Evolutionary conservation across 2,113 vertebrate species (phyloP).

Genomic region (Actenoides hombroni): DNA sequence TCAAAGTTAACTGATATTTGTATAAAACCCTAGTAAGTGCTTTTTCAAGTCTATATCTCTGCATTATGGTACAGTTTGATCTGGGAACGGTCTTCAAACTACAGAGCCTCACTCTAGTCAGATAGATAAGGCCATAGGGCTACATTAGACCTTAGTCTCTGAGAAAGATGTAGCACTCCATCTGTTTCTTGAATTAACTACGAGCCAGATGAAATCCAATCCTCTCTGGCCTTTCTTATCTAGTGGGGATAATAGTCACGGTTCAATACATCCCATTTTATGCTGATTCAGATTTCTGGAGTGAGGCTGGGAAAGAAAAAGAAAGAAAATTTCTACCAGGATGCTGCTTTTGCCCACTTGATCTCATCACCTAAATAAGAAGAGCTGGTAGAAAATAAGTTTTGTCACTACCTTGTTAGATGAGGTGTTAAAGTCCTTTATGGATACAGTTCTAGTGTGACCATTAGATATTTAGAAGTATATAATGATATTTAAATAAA

Average conservation of each 20-base stretch:
- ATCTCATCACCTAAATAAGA: not conserved
- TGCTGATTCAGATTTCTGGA: conserved; percentile 38
- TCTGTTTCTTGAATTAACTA: conserved; percentile 39
- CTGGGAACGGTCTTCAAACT: not conserved
- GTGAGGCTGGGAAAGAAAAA: not conserved
- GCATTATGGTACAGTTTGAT: not conserved
- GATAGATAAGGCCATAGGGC: not conserved
- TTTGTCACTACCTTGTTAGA: not conserved
- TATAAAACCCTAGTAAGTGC: not conserved
- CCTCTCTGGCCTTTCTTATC: conserved; percentile 28
- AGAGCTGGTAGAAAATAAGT: not conserved
- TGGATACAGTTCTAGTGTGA: not conserved
- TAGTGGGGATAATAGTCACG: conserved; percentile 35
- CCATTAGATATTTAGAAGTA: not conserved
- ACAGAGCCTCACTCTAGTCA: not conserved
- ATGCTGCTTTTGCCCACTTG: not conserved
- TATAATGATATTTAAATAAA: not conserved
- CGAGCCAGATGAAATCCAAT: conserved; percentile 29
- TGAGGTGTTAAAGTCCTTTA: not conserved
- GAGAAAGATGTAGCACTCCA: conserved; percentile 38
- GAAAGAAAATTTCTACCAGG: not conserved
- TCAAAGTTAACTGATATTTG: not conserved
- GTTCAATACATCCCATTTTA: not conserved
- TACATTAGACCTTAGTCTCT: conserved; percentile 13
- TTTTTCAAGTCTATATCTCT: not conserved